Conservation (phyloP, 2,113 vertebrate species). For the Tautogolabrus adspersus region DNA sequence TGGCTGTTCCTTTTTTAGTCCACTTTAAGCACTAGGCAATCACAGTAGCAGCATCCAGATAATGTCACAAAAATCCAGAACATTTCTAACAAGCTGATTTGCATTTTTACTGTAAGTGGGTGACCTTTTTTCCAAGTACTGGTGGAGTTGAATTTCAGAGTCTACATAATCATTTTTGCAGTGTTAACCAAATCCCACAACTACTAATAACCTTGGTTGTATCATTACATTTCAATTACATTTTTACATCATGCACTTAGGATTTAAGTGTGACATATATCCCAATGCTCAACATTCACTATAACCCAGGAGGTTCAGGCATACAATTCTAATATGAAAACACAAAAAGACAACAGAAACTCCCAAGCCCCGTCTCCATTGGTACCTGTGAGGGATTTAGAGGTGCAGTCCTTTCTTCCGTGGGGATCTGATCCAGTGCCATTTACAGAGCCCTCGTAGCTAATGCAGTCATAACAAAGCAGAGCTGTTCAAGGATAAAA, state of each 20-base stretch:
- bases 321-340: slow-evolving; percentile 41
- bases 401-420: slow-evolving; percentile 78
- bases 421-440: slow-evolving; percentile 80
- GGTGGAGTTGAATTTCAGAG: not conserved
- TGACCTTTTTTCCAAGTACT: slow-evolving; percentile 25
- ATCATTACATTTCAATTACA: not conserved
- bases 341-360: slow-evolving; percentile 53
- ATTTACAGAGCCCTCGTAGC: slow-evolving; percentile 82
- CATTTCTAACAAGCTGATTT: slow-evolving; percentile 19
- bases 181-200: not conserved
- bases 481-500: slow-evolving; percentile 84
- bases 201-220: not conserved
- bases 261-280: slow-evolving; percentile 3
- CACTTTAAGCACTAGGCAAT: slow-evolving; percentile 30
- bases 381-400: slow-evolving; percentile 86
- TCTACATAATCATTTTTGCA: not conserved
- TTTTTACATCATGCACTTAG: not conserved
- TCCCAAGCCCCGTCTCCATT: slow-evolving; percentile 65
- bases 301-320: slow-evolving; percentile 5
- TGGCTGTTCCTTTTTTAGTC: slow-evolving; percentile 3
- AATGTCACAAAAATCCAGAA: slow-evolving; percentile 47
- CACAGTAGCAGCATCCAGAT: slow-evolving; percentile 24
- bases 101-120: slow-evolving; percentile 15
- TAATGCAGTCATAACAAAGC: slow-evolving; percentile 89
- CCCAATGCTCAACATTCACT: not conserved